Evolutionary conservation across 2,113 vertebrate species (phyloP).

Genomic region (Aspidoscelis tigris): DNA sequence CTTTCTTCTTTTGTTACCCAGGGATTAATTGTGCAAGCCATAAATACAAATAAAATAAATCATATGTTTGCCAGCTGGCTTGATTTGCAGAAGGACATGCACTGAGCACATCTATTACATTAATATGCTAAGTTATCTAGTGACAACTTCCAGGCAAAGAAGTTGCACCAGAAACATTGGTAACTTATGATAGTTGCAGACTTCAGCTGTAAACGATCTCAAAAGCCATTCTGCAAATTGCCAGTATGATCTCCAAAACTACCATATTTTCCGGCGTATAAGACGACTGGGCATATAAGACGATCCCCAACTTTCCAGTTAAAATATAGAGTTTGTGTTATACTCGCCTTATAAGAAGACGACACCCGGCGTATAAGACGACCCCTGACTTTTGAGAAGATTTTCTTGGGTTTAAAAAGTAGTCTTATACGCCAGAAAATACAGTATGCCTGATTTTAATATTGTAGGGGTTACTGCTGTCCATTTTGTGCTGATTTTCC

Average conservation of each 20-base stretch:
- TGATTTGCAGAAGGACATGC: conserved; percentile 40
- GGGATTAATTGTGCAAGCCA: not conserved
- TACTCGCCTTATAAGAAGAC: too few relatives aligned
- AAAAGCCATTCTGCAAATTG: conserved; percentile 18
- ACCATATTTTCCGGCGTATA: too few relatives aligned
- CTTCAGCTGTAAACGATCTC: not conserved
- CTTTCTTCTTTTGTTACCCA: too few relatives aligned
- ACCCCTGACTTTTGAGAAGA: too few relatives aligned
- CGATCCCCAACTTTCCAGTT: too few relatives aligned
- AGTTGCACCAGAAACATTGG: conserved; percentile 34
- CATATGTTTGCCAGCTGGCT: not conserved
- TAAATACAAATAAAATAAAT: not conserved
- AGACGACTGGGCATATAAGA: too few relatives aligned
- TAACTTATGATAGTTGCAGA: conserved; percentile 14
- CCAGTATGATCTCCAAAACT: not conserved
- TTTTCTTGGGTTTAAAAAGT: too few relatives aligned
- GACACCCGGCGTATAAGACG: too few relatives aligned
- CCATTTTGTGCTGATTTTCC: not conserved
- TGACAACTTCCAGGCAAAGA: conserved; percentile 7
- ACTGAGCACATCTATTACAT: conserved; percentile 12
- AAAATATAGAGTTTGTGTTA: too few relatives aligned
- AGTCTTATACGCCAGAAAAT: too few relatives aligned
- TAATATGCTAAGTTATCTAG: conserved; percentile 25
- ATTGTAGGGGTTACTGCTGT: not conserved
- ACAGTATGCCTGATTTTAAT: too few relatives aligned